Evolutionary conservation across 2,888 invertebrate genomes (phyloP), one percentile per base, ranked within the genome.

Genomic region (Aproaerema taeniolella): DNA sequence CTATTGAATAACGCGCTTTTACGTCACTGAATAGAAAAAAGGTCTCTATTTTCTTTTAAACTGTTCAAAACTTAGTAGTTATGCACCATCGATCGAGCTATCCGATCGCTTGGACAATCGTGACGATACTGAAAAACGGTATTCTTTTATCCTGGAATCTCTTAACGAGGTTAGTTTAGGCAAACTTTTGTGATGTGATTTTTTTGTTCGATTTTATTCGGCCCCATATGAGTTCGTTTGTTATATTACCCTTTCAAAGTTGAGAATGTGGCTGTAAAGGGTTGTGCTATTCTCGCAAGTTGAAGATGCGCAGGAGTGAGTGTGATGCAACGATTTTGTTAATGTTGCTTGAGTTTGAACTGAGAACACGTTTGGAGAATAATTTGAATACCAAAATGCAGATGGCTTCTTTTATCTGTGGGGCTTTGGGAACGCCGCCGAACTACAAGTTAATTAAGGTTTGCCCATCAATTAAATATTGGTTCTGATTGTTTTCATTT

Each of bases 381-480:
- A 81, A 86, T 86, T 86, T 86, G 83, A 85, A 86, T 86, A 82
- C 83, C 82, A 50, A 83, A 82, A 83, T 80, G 78, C 79, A 83
- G 85, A 85, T 85, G 83, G 82, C 80, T 85, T 80, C 79, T 85
- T 85, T 82, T 80, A 80, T 74, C 69, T 62, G 61, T 68, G 68
- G 65, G 66, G 67, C 68, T 75, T 63, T 64, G 67, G 67, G 58
- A 34, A 59, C 62, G 67, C 70, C 74, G 71, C 68, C 73, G 67
- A 73, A 73, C 78, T 78, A 86, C 86, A 85, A 79, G 86, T 85
- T 83, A 86, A 86, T 86, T 85, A 85, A 86, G 83, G 81, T 81
- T 70, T 73, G 79, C 62, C 75, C 82, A 85, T 86, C 77, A 82
- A 85, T 86, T 85, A 79, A 82, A 83, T 82, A 83, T 83, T 73